These are phyloP conservation scores for Tetragonisca angustula DNA, from an alignment of 2,888 invertebrate species.

Conservation along the genomic window DNA sequence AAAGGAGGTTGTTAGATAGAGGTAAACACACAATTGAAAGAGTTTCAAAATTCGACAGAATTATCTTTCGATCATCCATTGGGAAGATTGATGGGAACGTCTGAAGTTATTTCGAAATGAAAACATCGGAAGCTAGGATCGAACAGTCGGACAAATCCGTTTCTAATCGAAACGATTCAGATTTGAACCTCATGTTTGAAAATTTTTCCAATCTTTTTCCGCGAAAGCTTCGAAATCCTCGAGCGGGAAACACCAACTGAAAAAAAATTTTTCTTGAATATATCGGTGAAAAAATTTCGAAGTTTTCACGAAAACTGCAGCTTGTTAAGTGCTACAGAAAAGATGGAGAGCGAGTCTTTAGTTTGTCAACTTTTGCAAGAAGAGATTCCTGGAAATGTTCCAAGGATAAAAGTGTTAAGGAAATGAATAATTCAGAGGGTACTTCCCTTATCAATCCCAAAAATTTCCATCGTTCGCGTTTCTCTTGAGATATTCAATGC, in stretches of 20 bases:
- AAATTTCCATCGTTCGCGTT: not conserved
- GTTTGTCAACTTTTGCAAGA: not conserved
- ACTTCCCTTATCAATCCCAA: not conserved
- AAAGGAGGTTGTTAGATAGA: not conserved
- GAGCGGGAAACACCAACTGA: no score
- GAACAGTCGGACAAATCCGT: no score
- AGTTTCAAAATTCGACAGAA: not conserved
- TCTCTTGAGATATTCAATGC: not conserved
- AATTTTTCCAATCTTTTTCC: no score
- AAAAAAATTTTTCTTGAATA: no score
- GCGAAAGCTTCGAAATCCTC: no score
- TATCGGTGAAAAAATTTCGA: not conserved
- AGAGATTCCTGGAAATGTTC: not conserved
- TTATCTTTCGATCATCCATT: not conserved
- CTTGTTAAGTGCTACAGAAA: no score
- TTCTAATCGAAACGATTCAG: no score
- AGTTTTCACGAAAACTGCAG: no score
- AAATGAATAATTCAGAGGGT: slow-evolving; percentile 1
- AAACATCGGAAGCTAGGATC: no score
- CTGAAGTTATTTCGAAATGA: not conserved
- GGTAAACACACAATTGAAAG: not conserved
- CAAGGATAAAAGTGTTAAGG: not conserved
- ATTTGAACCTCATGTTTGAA: no score
- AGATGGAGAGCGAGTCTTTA: not conserved
- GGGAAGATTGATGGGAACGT: not conserved